These are phyloP conservation scores for Cryptus armator DNA, from an alignment of 2,888 invertebrate species.

Conservation along the genomic window DNA sequence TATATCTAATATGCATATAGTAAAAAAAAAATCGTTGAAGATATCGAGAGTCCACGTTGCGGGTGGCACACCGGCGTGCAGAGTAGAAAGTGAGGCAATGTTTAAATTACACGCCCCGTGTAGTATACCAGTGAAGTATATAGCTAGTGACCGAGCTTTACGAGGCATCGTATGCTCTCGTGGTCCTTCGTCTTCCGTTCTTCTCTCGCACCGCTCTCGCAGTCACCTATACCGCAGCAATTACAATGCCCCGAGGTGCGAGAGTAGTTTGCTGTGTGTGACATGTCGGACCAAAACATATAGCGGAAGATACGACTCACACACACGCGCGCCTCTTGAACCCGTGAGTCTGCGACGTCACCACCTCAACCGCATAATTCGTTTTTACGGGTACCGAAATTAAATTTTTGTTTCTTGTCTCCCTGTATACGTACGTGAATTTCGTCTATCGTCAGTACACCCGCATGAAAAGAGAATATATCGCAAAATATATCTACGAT, in stretches of 20 bases:
- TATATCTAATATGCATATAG: constrained; percentile 18
- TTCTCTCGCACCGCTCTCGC: constrained; percentile 28
- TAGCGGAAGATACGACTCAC: not conserved
- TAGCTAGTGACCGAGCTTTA: constrained; percentile 76
- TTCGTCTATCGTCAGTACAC: not conserved
- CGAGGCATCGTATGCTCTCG: constrained; percentile 72
- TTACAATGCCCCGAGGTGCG: constrained; percentile 73
- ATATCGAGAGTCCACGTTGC: constrained; percentile 63
- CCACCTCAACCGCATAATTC: constrained; percentile 66
- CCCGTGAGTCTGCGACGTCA: constrained; percentile 55
- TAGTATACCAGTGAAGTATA: constrained; percentile 43
- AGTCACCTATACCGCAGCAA: constrained; percentile 74
- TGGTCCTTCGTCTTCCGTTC: constrained; percentile 70
- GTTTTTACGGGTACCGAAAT: constrained; percentile 60
- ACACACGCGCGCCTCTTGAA: not conserved
- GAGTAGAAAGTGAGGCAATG: constrained; percentile 79
- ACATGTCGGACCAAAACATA: constrained; percentile 59
- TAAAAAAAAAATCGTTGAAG: constrained; percentile 44
- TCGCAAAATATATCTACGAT: too few species aligned
- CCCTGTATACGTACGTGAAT: not conserved
- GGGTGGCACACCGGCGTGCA: constrained; percentile 70
- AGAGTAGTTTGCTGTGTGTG: constrained; percentile 70
- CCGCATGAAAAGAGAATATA: too few species aligned
- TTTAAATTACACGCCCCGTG: constrained; percentile 81
- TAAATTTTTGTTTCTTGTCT: constrained; percentile 45